Percentiles rank a stretch among this genome's conserved stretches.
Conservation (phyloP, 1,140 invertebrate genomes). For the Pinna nobilis region DNA sequence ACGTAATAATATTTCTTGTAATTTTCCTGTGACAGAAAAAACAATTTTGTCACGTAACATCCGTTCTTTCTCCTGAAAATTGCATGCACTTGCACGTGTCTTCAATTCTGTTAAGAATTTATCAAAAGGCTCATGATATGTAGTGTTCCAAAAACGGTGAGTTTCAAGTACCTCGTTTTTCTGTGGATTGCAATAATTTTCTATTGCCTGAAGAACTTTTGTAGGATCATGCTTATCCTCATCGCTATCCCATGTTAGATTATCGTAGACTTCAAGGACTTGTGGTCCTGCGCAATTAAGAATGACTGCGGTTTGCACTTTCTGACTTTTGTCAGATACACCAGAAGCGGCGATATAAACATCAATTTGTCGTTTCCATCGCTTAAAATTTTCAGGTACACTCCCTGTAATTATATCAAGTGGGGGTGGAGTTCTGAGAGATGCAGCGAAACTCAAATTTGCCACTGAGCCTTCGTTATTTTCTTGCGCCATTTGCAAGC, state of each 20-base stretch:
- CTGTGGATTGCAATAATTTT: slow-evolving; percentile 15
- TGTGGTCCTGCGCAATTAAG: slow-evolving; percentile 19
- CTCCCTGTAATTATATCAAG: too few relatives aligned
- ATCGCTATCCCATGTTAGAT: slow-evolving; percentile 16
- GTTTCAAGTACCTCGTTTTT: slow-evolving; percentile 24
- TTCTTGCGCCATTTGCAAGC: too few relatives aligned
- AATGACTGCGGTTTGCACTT: slow-evolving; percentile 19
- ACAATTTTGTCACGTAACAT: slow-evolving; percentile 12
- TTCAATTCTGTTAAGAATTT: slow-evolving; percentile 3
- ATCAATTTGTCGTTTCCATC: too few relatives aligned
- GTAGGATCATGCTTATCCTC: slow-evolving; percentile 13
- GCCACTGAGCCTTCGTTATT: too few relatives aligned
- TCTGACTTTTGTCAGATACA: too few relatives aligned
- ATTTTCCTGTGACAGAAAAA: too few relatives aligned
- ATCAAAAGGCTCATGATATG: slow-evolving; percentile 9
- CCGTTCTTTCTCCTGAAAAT: neutral
- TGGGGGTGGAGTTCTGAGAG: too few relatives aligned
- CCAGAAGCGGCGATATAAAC: too few relatives aligned
- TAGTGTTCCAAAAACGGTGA: slow-evolving; percentile 13
- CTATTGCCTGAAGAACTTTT: slow-evolving; percentile 5
- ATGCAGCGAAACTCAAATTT: too few relatives aligned
- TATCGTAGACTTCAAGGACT: slow-evolving; percentile 26
- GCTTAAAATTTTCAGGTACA: too few relatives aligned
- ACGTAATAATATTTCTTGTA: too few relatives aligned
- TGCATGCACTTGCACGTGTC: neutral